phyloP scores from a whole-genome alignment of 2,797 vertebrate genomes.

The Balearica regulorum region DNA sequence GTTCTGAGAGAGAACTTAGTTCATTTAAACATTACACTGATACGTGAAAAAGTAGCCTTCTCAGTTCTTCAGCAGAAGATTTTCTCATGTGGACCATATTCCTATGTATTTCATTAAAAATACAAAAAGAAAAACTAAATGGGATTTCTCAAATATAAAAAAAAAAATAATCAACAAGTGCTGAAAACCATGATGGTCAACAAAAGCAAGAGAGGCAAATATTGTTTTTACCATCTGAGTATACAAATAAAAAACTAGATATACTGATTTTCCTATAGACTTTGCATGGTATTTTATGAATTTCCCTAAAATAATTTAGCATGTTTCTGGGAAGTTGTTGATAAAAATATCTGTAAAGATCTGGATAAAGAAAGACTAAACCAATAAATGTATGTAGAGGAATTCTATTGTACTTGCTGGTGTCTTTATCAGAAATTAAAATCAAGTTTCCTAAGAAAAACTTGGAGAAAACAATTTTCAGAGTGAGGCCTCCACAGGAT shows the following conservation, averaged over 20 bases:
- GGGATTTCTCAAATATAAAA: not conserved
- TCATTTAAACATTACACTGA: not conserved
- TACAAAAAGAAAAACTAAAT: not conserved
- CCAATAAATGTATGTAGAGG: not conserved
- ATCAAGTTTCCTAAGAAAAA: not conserved
- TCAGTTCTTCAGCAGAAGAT: not conserved
- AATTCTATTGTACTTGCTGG: not conserved
- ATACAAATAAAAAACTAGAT: not conserved
- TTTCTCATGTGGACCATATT: not conserved
- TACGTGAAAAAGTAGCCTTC: not conserved
- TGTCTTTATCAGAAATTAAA: not conserved
- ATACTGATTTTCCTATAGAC: not conserved
- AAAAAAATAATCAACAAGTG: not conserved
- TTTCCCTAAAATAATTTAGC: not conserved
- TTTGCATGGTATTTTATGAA: not conserved
- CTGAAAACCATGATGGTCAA: not conserved
- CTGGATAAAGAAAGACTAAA: not conserved
- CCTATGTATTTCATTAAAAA: not conserved
- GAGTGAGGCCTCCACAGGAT: not conserved
- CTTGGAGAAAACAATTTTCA: not conserved
- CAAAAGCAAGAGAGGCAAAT: not conserved
- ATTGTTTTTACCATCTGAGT: not conserved
- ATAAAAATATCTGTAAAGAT: not conserved
- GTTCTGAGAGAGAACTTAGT: not conserved
- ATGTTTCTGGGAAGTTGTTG: not conserved